Evolutionary conservation across 2,797 vertebrate genomes (phyloP).

Genomic region (Lepilemur ruficaudatus): DNA sequence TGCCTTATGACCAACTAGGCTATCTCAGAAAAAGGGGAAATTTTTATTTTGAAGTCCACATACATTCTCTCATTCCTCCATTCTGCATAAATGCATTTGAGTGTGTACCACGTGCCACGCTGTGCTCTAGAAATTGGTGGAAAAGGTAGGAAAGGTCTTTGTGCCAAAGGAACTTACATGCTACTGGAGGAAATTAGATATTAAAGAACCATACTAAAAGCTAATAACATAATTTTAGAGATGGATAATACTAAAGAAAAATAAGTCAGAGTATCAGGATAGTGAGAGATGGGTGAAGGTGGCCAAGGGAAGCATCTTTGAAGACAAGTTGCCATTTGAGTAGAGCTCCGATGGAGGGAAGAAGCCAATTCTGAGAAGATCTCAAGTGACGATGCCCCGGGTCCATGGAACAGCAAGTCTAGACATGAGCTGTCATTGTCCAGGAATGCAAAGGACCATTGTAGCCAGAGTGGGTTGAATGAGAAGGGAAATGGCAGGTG

Average conservation of each 20-base stretch:
- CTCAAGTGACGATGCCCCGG: background rate
- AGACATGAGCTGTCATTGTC: background rate
- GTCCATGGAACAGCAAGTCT: background rate
- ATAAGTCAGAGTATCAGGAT: background rate
- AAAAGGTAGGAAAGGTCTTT: background rate
- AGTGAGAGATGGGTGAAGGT: background rate
- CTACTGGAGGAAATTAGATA: background rate
- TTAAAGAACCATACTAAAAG: background rate
- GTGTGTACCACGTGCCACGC: fast-evolving
- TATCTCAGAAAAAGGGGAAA: background rate
- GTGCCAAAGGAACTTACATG: background rate
- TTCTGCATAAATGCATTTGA: too few species aligned
- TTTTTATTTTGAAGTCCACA: background rate
- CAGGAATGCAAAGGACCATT: background rate
- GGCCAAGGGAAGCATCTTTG: background rate
- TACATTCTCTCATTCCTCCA: background rate
- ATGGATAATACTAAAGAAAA: background rate
- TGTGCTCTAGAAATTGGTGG: background rate
- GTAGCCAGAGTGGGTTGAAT: background rate
- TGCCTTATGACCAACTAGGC: background rate
- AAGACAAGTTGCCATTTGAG: background rate
- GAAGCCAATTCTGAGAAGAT: background rate
- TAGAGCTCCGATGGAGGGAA: background rate
- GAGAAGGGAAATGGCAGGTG: background rate
- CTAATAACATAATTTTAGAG: background rate